A percentile compares a stretch with the other conserved stretches of the same genome.
Evolutionary conservation across 2,888 invertebrate species (phyloP).

Genomic region (Chloroclystis v-ata): DNA sequence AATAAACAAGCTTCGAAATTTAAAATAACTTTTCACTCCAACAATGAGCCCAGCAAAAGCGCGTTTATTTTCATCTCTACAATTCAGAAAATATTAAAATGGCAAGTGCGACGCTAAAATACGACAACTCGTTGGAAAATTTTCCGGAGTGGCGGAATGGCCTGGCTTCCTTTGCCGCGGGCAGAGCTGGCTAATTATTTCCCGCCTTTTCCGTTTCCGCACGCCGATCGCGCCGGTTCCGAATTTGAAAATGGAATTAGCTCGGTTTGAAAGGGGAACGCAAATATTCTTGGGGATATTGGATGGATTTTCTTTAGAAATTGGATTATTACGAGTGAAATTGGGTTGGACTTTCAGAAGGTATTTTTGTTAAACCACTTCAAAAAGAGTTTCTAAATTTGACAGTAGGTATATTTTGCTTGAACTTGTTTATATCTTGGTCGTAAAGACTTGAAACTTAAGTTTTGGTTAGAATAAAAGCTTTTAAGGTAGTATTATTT

Average conservation of each 20-base stretch:
- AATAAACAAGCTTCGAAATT: background rate
- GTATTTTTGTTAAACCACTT: too few relatives aligned
- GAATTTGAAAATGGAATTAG: conserved; percentile 34
- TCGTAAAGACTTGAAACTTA: too few relatives aligned
- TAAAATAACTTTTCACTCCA: conserved; percentile 1
- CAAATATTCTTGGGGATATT: background rate
- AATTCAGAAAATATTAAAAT: conserved; percentile 22
- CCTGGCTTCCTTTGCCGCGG: conserved; percentile 54
- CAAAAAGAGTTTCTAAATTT: too few relatives aligned
- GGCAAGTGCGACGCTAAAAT: conserved; percentile 36
- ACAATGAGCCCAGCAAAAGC: conserved; percentile 1
- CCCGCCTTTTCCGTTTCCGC: conserved; percentile 63
- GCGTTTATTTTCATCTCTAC: conserved; percentile 1
- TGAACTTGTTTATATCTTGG: too few relatives aligned
- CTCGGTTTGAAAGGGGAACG: background rate
- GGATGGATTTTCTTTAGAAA: conserved; percentile 1
- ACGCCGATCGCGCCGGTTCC: conserved; percentile 43
- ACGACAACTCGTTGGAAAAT: conserved; percentile 37
- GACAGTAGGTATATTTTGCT: too few relatives aligned
- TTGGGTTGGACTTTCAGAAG: too few relatives aligned
- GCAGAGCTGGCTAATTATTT: conserved; percentile 68
- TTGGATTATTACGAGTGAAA: background rate
- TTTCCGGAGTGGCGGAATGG: conserved; percentile 43
- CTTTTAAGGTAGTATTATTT: too few relatives aligned
- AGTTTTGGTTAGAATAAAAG: too few relatives aligned